phyloP scores from a whole-genome alignment of 2,797 vertebrate species.

The Schizopygopsis malacanthus region DNA sequence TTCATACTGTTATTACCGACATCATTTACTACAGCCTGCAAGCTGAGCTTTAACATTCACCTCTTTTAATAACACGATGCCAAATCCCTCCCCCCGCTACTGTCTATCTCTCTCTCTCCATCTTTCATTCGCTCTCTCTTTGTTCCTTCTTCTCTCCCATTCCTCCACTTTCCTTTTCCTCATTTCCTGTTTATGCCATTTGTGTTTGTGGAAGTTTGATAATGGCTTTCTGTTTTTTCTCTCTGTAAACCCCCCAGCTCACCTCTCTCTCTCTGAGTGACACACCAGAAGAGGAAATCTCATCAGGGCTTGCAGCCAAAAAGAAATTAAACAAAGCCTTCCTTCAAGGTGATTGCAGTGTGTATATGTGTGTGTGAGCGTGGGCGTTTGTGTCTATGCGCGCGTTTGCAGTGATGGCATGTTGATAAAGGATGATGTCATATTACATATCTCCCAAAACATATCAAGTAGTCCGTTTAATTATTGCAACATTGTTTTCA shows the following conservation, averaged over 20 bases:
- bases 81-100: constrained; percentile 54
- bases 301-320: constrained; percentile 75
- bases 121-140: neutral
- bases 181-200: constrained; percentile 57
- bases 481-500: constrained; percentile 54
- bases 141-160: constrained; percentile 29
- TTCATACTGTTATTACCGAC: constrained; percentile 74
- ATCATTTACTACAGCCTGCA: constrained; percentile 73
- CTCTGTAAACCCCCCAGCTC: constrained; percentile 18
- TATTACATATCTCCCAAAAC: constrained; percentile 39
- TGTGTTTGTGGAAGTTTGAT: constrained; percentile 53
- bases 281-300: constrained; percentile 77
- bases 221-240: constrained; percentile 51
- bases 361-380: constrained; percentile 13
- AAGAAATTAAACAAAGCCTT: constrained; percentile 80
- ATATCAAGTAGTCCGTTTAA: constrained; percentile 62
- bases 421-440: constrained; percentile 47
- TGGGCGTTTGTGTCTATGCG: neutral
- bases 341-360: constrained; percentile 67
- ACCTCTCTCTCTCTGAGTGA: constrained; percentile 67
- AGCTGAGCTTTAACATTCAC: constrained; percentile 71
- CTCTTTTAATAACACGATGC: constrained; percentile 69
- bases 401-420: constrained; percentile 35
- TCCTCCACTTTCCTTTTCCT: constrained; percentile 46
- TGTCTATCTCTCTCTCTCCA: neutral